phyloP scores from a whole-genome alignment of 1,140 invertebrate species.

The Macrotrachela quadricornifera region DNA sequence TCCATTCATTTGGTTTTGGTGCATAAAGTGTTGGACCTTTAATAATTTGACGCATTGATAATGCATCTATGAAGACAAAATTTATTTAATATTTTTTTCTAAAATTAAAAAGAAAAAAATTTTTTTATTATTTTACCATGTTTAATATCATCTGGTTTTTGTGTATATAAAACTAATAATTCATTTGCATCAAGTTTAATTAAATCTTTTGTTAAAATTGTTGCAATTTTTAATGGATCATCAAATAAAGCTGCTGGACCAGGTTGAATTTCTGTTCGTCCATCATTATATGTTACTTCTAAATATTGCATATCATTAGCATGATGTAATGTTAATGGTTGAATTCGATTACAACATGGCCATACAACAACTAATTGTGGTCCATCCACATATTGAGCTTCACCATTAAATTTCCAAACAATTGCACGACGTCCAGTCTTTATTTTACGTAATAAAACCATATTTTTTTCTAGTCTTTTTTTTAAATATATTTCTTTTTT shows the following conservation, averaged over 20 bases:
- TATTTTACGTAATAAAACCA: no score
- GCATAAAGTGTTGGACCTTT: slow-evolving; percentile 22
- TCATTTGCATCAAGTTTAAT: background rate
- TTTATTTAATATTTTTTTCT: slow-evolving; percentile 1
- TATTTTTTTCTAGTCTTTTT: no score
- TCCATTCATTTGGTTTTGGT: slow-evolving; percentile 22
- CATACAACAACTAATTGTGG: no score
- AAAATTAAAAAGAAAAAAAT: slow-evolving; percentile 1
- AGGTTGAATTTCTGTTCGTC: slow-evolving; percentile 17
- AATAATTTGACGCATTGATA: background rate
- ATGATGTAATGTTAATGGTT: no score
- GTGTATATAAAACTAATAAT: background rate
- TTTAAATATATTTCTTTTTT: no score
- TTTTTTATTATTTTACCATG: no score
- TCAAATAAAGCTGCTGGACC: slow-evolving; percentile 13
- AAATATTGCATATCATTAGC: slow-evolving; percentile 22
- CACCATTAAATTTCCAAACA: no score
- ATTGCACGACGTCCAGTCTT: no score
- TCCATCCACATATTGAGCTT: no score
- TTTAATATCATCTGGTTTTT: background rate
- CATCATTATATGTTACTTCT: slow-evolving; percentile 16
- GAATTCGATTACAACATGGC: no score
- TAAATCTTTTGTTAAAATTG: background rate
- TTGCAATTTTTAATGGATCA: background rate
- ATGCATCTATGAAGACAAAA: background rate